These are phyloP conservation scores for Pangasianodon gigas DNA, from an alignment of 2,113 vertebrate genomes.

Conservation along the genomic window DNA sequence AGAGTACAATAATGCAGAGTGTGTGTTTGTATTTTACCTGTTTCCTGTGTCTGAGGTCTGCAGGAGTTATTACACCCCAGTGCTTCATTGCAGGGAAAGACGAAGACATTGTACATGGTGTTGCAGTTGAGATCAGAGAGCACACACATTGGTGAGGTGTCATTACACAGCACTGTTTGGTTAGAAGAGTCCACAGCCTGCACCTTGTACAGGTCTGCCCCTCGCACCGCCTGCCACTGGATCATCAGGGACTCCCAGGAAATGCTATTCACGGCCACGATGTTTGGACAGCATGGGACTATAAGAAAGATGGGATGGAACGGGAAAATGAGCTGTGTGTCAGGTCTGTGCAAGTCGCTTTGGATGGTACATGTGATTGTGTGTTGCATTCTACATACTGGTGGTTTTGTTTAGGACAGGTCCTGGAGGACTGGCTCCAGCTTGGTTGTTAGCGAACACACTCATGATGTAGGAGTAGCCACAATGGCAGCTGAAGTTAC, in stretches of 20 bases:
- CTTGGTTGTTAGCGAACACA: slow-evolving; percentile 83
- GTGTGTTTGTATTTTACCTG: slow-evolving; percentile 71
- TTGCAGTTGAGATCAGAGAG: slow-evolving; percentile 83
- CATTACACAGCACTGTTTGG: slow-evolving; percentile 73
- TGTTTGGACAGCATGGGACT: slow-evolving; percentile 88
- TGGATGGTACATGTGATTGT: not conserved
- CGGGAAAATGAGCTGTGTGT: not conserved
- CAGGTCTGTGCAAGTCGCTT: too few relatives aligned
- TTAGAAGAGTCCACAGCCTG: slow-evolving; percentile 64
- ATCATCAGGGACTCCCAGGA: slow-evolving; percentile 81
- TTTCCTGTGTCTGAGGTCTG: slow-evolving; percentile 67
- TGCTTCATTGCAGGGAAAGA: slow-evolving; percentile 82
- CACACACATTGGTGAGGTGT: slow-evolving; percentile 79
- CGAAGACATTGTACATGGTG: slow-evolving; percentile 76
- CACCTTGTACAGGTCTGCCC: slow-evolving; percentile 84
- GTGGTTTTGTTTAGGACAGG: slow-evolving; percentile 82
- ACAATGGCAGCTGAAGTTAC: slow-evolving; percentile 80
- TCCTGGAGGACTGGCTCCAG: slow-evolving; percentile 81
- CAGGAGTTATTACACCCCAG: slow-evolving; percentile 80
- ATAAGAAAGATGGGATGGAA: slow-evolving; percentile 24
- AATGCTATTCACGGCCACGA: slow-evolving; percentile 67
- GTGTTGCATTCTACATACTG: slow-evolving; percentile 67
- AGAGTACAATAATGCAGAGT: not conserved
- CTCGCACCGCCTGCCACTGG: slow-evolving; percentile 78
- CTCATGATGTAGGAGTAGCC: slow-evolving; percentile 87